Evolutionary conservation across 1,140 invertebrate genomes (phyloP), one percentile per base, ranked within the genome.

Genomic region (Trichonephila inaurata): DNA sequence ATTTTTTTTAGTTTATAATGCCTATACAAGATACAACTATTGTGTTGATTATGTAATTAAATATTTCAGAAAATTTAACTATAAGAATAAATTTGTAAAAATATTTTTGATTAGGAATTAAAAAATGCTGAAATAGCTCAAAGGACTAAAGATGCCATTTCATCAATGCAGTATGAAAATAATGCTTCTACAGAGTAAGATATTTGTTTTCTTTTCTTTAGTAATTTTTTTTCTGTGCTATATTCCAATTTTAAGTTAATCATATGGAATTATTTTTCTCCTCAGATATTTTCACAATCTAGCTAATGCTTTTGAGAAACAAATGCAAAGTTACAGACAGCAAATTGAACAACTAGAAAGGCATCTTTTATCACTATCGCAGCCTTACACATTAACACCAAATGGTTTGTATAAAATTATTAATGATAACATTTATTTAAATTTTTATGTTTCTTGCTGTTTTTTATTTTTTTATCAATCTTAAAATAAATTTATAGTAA

Each of bases 101-200:
- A 40, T 40, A 40, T 58, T 93, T 64, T 85, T 60, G 19, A 82
- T 61, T 95, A 96, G 96, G 97, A 97, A 91, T 96, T 98, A 64
- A 97, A 97, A 95, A 97, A 97, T 95, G 96, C 97, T 72, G 97
- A 98, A 96, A 98, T 98, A 96, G 97, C 97, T 0, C 97, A 98
- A 95, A 96, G 97, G 94, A 98, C 97, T 0, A 97, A 98, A 94
- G 97, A 98, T 94, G 97, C 97, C 12, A 97, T 97, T 16, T 95
- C 97, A 3, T 97, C 97, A 6, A 96, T 98, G 21, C 97, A 98
- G 95, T 97, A 97, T 95, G 97, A 98, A 95, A 97, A 98, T 95
- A 97, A 96, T 88, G 97, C 97, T 6, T 97, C 97, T 0, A 96
- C 97, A n/a, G 96, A 97, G 94, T 98, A 94, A 87, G 88, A 91